phyloP scores from a whole-genome alignment of 2,797 vertebrate species.

The Microctenopoma stevenorrisi region DNA sequence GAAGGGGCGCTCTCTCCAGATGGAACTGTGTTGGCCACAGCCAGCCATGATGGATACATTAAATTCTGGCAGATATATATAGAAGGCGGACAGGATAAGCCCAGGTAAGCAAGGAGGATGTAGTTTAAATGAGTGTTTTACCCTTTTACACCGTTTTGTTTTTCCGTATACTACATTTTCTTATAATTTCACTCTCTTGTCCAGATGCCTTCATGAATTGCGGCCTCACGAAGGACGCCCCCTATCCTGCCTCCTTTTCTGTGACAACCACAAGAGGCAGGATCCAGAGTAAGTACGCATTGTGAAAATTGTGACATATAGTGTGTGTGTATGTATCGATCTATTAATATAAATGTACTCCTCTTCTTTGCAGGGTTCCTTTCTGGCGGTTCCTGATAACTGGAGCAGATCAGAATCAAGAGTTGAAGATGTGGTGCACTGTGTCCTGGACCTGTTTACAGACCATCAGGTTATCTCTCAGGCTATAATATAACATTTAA shows the following conservation, averaged over 20 bases:
- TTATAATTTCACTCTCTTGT: background rate
- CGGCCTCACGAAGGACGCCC: conserved; percentile 93
- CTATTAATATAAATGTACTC: too few species aligned
- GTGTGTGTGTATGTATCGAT: too few species aligned
- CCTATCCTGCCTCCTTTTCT: conserved; percentile 97
- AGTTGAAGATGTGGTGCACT: conserved; percentile 98
- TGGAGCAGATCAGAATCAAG: conserved; percentile 96
- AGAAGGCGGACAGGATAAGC: conserved; percentile 93
- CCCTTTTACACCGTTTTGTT: background rate
- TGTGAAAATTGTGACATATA: background rate
- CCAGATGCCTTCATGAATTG: conserved; percentile 97
- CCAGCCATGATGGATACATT: conserved; percentile 96
- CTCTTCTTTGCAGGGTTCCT: conserved; percentile 85
- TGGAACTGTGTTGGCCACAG: conserved; percentile 96
- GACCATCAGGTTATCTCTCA: conserved; percentile 87
- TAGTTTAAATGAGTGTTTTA: background rate
- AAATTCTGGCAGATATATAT: conserved; percentile 99
- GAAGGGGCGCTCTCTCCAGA: conserved; percentile 98
- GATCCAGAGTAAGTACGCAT: conserved; percentile 92
- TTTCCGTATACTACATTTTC: fast-evolving
- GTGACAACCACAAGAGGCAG: conserved; percentile 99
- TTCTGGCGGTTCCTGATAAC: conserved; percentile 99
- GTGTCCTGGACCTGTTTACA: conserved; percentile 98
- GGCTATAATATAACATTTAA: background rate
- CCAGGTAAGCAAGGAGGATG: conserved; percentile 82